Evolutionary conservation across 2,113 vertebrate species (phyloP).

Genomic region (Grammomys dolichurus): DNA sequence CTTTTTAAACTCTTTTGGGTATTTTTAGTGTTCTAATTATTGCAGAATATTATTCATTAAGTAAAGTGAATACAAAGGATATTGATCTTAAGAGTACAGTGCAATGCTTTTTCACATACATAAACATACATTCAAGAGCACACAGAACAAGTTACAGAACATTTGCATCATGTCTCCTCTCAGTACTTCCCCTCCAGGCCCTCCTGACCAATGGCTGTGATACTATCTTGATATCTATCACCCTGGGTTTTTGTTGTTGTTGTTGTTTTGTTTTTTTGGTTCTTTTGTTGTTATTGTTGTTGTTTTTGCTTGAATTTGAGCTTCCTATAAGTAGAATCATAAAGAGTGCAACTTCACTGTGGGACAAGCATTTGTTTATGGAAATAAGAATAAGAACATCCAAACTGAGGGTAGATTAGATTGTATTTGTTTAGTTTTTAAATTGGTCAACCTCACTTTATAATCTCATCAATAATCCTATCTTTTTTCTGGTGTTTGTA

Average conservation of each 20-base stretch:
- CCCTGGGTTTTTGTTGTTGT: too few relatives aligned
- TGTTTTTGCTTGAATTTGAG: not conserved
- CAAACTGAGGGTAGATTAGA: not conserved
- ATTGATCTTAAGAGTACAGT: not conserved
- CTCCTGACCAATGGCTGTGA: too few relatives aligned
- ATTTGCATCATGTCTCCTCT: too few relatives aligned
- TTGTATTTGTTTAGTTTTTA: not conserved
- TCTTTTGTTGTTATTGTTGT: too few relatives aligned
- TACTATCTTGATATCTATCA: not conserved
- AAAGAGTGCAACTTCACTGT: not conserved
- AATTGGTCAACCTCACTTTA: not conserved
- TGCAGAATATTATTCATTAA: not conserved
- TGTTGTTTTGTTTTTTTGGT: too few relatives aligned
- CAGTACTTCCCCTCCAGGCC: not conserved
- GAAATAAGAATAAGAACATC: conserved; percentile 24
- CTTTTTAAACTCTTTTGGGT: not conserved
- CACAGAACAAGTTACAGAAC: not conserved
- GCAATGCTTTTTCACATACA: not conserved
- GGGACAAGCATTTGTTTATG: conserved; percentile 17
- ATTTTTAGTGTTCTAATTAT: not conserved
- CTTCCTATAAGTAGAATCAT: not conserved
- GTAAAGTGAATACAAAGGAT: not conserved
- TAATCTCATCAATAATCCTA: not conserved
- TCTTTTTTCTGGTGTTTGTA: not conserved
- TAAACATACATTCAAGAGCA: not conserved